phyloP scores from a whole-genome alignment of 2,113 vertebrate genomes.

The Mormyrus iriodes region DNA sequence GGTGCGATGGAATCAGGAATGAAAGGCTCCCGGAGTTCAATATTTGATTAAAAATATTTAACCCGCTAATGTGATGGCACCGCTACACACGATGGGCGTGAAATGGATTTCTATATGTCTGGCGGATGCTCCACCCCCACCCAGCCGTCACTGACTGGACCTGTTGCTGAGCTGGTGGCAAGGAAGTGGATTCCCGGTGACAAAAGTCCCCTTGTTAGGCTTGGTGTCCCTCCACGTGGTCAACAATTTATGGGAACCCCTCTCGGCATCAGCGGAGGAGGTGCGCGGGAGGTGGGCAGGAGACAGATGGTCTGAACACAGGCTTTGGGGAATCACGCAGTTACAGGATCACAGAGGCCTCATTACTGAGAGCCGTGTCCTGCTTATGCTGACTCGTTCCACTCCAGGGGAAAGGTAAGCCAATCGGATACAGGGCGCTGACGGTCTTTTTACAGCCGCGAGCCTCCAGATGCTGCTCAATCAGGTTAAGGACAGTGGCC shows the following conservation, averaged over 20 bases:
- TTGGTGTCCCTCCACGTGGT: not conserved
- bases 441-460: not conserved
- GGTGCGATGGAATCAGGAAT: not conserved
- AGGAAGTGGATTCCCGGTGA: not conserved
- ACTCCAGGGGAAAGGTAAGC: not conserved
- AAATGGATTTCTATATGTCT: not conserved
- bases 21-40: not conserved
- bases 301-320: not conserved
- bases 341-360: conserved; percentile 2
- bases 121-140: not conserved
- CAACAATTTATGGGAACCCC: not conserved
- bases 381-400: not conserved
- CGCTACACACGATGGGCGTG: not conserved
- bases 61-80: not conserved
- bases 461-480: not conserved
- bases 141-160: not conserved
- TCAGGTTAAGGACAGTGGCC: not conserved
- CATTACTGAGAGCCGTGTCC: not conserved
- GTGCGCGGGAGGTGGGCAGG: not conserved
- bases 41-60: conserved; percentile 16
- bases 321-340: not conserved
- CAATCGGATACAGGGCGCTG: not conserved
- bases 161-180: not conserved
- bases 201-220: not conserved
- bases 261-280: not conserved